phyloP scores from a whole-genome alignment of 2,888 invertebrate species.

The Branchipolynoe longqiensis region DNA sequence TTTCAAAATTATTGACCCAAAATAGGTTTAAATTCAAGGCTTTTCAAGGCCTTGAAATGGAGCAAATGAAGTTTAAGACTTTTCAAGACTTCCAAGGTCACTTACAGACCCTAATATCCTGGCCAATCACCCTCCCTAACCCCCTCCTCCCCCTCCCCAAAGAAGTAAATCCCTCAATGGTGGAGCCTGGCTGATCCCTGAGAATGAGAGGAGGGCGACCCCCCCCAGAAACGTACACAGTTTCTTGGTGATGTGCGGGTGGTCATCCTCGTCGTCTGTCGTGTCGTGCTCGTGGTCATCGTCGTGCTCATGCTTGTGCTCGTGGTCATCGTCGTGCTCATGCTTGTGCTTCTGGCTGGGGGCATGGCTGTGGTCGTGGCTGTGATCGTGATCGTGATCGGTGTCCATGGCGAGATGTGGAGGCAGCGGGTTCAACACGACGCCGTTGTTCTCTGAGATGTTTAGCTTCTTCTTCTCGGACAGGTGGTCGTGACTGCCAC shows the following conservation, averaged over 20 bases:
- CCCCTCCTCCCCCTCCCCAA: no score
- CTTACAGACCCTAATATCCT: no score
- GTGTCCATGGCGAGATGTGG: background rate
- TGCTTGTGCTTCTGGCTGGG: background rate
- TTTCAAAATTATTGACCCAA: no score
- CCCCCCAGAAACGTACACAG: constrained; percentile 38
- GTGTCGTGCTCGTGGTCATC: constrained; percentile 32
- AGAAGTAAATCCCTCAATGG: no score
- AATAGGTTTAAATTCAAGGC: no score
- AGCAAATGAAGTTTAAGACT: no score
- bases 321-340: constrained; percentile 47
- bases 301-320: constrained; percentile 4
- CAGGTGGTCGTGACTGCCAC: constrained; percentile 19
- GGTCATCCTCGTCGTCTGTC: constrained; percentile 48
- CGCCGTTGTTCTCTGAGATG: background rate
- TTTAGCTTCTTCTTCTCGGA: constrained; percentile 47
- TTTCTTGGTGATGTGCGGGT: constrained; percentile 2
- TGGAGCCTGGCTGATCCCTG: no score
- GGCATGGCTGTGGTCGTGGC: background rate
- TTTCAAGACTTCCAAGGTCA: no score
- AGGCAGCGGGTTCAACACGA: background rate
- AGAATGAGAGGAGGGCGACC: no score
- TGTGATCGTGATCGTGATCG: background rate
- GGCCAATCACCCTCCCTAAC: no score
- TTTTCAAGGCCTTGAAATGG: no score